A percentile compares a stretch with the other conserved stretches of the same genome.
These are phyloP conservation scores for Lepisosteus osseus DNA, from an alignment of 2,113 vertebrate genomes.

Conservation along the genomic window DNA sequence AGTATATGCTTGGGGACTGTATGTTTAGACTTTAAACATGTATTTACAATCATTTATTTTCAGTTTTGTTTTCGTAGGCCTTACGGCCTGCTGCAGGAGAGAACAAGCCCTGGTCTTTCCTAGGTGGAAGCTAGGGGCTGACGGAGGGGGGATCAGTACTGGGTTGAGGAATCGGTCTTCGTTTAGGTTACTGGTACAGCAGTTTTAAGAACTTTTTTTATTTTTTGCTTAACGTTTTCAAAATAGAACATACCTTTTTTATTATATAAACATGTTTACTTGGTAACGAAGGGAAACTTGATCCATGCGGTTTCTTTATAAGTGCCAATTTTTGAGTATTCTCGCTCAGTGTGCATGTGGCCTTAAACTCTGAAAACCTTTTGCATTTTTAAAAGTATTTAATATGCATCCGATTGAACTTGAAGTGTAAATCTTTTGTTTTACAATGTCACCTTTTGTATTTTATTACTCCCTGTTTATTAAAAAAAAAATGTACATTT, in stretches of 20 bases:
- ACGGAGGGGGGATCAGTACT: no score
- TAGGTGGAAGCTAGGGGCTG: no score
- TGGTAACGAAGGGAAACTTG: conserved; percentile 72
- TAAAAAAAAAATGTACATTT: conserved; percentile 79
- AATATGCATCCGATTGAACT: conserved; percentile 75
- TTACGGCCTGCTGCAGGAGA: no score
- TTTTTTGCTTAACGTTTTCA: no score
- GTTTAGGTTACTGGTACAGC: no score
- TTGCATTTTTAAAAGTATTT: conserved; percentile 78
- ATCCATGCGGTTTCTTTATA: conserved; percentile 69
- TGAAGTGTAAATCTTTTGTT: conserved; percentile 79
- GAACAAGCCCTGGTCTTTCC: no score
- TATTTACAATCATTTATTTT: no score
- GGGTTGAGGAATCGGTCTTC: no score
- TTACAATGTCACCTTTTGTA: conserved; percentile 68
- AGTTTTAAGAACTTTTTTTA: no score
- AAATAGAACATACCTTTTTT: background rate
- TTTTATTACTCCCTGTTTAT: conserved; percentile 82
- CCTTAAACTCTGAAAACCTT: conserved; percentile 73
- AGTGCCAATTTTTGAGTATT: conserved; percentile 60
- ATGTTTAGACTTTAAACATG: no score
- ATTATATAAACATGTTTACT: background rate
- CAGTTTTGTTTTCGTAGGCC: no score
- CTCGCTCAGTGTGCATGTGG: conserved; percentile 72
- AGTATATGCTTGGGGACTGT: no score